Evolutionary conservation across 2,113 vertebrate genomes (phyloP), one percentile per base, ranked within the genome.

Genomic region (Oceanites oceanicus): DNA sequence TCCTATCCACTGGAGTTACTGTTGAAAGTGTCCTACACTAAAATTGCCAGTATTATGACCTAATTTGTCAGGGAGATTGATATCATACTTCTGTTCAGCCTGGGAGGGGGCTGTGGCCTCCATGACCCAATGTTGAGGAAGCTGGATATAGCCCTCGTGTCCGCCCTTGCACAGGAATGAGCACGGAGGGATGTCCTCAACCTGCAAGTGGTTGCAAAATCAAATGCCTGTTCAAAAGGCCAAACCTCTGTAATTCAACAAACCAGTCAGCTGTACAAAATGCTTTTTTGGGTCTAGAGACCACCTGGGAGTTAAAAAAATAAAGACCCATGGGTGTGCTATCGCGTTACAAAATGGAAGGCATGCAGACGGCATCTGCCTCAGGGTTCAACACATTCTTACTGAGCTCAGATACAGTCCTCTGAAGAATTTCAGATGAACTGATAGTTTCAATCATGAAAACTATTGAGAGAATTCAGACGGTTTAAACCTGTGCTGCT

Each of bases 321-420:
- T 11, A 9, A 44, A 66, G 12, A 30, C 1, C 11, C 8, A 10
- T 13, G n/a, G 8, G 23, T 1, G 0, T 29, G 11, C n/a, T 55
- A 32, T 29, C 6, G 5, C 2, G 0, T 53, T 42, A 13, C 1
- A 5, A 22, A 52, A 62, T 13, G 47, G 27, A 38, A 81, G 47
- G 30, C 22, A 9, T 0, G 17, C 45, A 71, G 45, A 30, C 10
- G 59, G 7, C 19, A 13, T 23, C n/a, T 42, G 11, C 9, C 38
- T 34, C n/a, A 19, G 27, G 26, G 40, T n/a, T 82, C 45, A 50
- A 38, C 36, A 30, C 27, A 21, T 29, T 15, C 6, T 53, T 26
- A 68, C 38, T 49, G 50, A 53, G 21, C 30, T 76, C 11, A 58
- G 50, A 47, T 11, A 56, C 32, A 34, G n/a, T 8, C 21, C 67